Percentiles rank a stretch among this genome's conserved stretches.
phyloP scores from a whole-genome alignment of 2,113 vertebrate species.

The Poecile atricapillus region DNA sequence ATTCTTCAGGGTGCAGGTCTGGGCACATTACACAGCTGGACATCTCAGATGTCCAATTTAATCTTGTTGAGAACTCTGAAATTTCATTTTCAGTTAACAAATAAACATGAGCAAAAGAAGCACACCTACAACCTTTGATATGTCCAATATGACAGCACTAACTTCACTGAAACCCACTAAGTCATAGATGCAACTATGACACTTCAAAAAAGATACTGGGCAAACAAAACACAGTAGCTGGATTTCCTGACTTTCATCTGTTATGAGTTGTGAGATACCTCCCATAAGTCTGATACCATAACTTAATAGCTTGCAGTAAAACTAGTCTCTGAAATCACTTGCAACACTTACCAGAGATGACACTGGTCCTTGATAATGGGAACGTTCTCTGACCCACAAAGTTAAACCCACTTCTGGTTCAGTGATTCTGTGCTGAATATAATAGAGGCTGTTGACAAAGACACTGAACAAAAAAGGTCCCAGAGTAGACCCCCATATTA shows the following conservation, averaged over 20 bases:
- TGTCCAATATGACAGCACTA: background rate
- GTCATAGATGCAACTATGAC: background rate
- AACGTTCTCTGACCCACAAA: background rate
- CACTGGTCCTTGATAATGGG: background rate
- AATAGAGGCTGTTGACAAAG: background rate
- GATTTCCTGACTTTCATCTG: background rate
- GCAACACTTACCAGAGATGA: background rate
- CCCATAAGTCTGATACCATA: background rate
- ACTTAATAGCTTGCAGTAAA: background rate
- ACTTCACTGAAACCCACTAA: background rate
- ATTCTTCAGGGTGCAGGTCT: background rate
- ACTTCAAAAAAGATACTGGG: background rate
- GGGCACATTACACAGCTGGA: background rate
- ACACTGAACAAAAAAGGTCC: background rate
- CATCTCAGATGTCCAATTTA: background rate
- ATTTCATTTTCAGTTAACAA: background rate
- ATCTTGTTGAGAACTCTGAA: background rate
- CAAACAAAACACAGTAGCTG: background rate
- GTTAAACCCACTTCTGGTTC: background rate
- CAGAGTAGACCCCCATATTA: fast-evolving
- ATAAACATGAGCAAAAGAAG: background rate
- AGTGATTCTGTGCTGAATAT: background rate
- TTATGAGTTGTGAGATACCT: background rate
- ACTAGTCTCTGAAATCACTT: background rate
- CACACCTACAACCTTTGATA: background rate